These are phyloP conservation scores for Notospermus geniculatus DNA, from an alignment of 1,140 invertebrate species.

Conservation along the genomic window DNA sequence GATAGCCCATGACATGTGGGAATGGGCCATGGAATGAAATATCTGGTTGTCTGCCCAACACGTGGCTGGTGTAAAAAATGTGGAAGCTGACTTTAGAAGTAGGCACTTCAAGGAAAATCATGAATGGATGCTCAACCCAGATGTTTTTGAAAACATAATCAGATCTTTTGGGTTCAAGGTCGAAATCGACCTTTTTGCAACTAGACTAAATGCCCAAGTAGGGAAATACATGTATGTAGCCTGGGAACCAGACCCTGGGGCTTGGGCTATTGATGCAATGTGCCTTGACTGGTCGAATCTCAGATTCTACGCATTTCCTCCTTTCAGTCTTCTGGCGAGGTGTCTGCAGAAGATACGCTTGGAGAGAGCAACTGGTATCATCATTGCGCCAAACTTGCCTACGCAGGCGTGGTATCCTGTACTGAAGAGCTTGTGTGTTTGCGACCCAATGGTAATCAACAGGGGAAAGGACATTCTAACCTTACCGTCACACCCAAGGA, in stretches of 20 bases:
- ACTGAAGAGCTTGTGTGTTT: background rate
- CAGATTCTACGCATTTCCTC: background rate
- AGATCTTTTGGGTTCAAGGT: background rate
- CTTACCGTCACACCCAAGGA: background rate
- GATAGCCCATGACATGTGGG: slow-evolving; percentile 3
- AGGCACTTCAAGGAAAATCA: background rate
- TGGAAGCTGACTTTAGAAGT: background rate
- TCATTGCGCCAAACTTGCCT: background rate
- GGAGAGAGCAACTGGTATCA: background rate
- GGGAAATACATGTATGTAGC: background rate
- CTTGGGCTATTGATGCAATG: slow-evolving; percentile 3
- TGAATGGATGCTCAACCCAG: slow-evolving; percentile 2
- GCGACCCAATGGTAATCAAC: background rate
- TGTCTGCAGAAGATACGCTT: background rate
- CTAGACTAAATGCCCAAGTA: slow-evolving; percentile 3
- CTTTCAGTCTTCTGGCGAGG: slow-evolving; percentile 6
- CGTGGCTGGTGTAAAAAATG: background rate
- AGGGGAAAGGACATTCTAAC: background rate
- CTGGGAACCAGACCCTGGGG: slow-evolving; percentile 1
- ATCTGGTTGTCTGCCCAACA: background rate
- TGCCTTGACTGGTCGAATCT: slow-evolving; percentile 5
- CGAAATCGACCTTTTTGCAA: slow-evolving; percentile 7
- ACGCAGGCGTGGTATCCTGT: background rate
- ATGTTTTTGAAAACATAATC: background rate
- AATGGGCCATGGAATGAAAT: background rate